A percentile compares a stretch with the other conserved stretches of the same genome.
Evolutionary conservation across 2,113 vertebrate species (phyloP).

Genomic region (Elgaria multicarinata): DNA sequence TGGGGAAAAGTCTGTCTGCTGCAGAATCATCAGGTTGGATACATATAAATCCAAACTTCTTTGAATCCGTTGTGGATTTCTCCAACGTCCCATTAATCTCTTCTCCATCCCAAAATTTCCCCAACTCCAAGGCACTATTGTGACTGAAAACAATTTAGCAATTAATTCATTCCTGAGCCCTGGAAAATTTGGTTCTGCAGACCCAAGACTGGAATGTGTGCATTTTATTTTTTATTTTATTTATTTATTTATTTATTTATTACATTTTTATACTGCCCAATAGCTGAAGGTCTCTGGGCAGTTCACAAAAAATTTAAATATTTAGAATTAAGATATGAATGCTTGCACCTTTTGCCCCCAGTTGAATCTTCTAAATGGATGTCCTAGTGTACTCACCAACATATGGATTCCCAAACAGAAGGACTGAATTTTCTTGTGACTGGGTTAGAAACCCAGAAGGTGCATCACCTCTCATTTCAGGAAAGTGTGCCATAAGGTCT

Average conservation of each 20-base stretch:
- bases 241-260: too few species aligned
- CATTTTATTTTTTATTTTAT: too few species aligned
- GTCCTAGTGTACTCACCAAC: conserved; percentile 59
- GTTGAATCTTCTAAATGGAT: not conserved
- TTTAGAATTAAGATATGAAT: not conserved
- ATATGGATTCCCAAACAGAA: conserved; percentile 68
- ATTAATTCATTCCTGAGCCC: not conserved
- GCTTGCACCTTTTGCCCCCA: not conserved
- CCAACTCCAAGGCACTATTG: too few species aligned
- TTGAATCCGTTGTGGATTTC: too few species aligned
- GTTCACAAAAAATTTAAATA: too few species aligned
- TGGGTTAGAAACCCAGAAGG: not conserved
- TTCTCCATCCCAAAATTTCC: too few species aligned
- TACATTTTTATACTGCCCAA: too few species aligned
- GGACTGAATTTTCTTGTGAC: not conserved
- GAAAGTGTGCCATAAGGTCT: conserved; percentile 13
- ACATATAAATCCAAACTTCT: too few species aligned
- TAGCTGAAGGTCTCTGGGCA: too few species aligned
- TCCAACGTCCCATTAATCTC: too few species aligned
- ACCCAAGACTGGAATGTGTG: not conserved
- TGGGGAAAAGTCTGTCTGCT: too few species aligned
- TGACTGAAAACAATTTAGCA: not conserved
- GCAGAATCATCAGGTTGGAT: too few species aligned
- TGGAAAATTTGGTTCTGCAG: not conserved
- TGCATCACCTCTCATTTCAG: fast-evolving